Conservation (phyloP, 2,113 vertebrate genomes). For the Macheiramphus alcinus region DNA sequence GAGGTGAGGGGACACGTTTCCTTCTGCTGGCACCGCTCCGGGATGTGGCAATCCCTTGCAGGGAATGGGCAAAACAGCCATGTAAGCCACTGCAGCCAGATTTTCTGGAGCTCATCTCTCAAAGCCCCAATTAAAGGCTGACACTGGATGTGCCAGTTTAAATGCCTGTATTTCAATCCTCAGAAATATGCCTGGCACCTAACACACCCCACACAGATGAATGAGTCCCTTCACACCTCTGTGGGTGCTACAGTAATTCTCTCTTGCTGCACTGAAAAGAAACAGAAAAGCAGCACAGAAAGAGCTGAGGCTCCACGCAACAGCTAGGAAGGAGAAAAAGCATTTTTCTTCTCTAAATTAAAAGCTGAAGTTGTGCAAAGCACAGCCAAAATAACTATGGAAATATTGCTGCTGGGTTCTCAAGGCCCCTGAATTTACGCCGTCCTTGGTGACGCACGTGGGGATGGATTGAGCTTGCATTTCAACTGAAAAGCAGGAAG, state of each 20-base stretch:
- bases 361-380: conserved; percentile 11
- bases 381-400: background rate
- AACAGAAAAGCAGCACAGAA: background rate
- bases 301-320: background rate
- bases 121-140: background rate
- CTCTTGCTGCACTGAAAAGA: background rate
- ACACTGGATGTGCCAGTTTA: conserved; percentile 28
- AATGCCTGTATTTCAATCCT: conserved; percentile 17
- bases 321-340: background rate
- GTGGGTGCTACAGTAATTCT: conserved; percentile 48
- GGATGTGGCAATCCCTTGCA: fast-evolving
- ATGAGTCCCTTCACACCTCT: conserved; percentile 59
- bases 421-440: conserved; percentile 38
- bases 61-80: background rate
- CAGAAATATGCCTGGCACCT: conserved; percentile 54
- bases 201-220: conserved; percentile 54
- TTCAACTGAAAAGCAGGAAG: conserved; percentile 40
- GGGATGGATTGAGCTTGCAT: background rate
- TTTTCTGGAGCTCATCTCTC: conserved; percentile 7
- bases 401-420: background rate
- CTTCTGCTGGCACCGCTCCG: background rate
- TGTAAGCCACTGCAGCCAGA: background rate
- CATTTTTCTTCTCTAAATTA: background rate
- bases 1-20: fast-evolving
- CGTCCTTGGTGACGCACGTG: background rate